Evolutionary conservation across 2,113 vertebrate species (phyloP).

Genomic region (Oreochromis spilurus): DNA sequence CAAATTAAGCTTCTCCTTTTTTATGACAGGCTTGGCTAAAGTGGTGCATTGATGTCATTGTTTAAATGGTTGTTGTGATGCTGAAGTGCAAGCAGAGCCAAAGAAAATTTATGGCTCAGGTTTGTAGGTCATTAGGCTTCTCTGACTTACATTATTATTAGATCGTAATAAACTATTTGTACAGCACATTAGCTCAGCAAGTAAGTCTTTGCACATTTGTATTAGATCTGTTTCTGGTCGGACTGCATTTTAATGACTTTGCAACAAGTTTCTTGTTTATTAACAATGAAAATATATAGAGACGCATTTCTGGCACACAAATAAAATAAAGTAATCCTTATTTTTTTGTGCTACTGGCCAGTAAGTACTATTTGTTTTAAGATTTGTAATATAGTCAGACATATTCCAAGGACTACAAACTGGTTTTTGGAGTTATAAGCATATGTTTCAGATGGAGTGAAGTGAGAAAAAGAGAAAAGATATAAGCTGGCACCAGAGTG

Average conservation of each 20-base stretch:
- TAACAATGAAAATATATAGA: neutral
- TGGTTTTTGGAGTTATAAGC: neutral
- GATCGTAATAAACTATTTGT: neutral
- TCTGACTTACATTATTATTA: neutral
- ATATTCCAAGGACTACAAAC: neutral
- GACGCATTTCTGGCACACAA: neutral
- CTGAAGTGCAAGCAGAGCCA: neutral
- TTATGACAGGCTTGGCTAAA: neutral
- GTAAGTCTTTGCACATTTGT: neutral
- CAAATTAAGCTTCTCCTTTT: conserved; percentile 13
- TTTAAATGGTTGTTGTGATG: neutral
- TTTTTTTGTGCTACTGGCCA: neutral
- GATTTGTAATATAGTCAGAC: neutral
- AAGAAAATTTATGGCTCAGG: neutral
- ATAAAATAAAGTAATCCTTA: neutral
- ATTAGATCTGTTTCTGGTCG: neutral
- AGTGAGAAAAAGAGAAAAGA: neutral
- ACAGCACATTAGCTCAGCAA: neutral
- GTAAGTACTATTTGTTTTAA: fast-evolving
- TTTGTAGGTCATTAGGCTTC: neutral
- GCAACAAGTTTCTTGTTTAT: neutral
- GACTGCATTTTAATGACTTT: neutral
- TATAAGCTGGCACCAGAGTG: neutral
- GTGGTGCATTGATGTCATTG: neutral
- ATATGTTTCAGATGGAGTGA: neutral